These are phyloP conservation scores for Smithornis capensis DNA, from an alignment of 2,113 vertebrate species.

Conservation along the genomic window DNA sequence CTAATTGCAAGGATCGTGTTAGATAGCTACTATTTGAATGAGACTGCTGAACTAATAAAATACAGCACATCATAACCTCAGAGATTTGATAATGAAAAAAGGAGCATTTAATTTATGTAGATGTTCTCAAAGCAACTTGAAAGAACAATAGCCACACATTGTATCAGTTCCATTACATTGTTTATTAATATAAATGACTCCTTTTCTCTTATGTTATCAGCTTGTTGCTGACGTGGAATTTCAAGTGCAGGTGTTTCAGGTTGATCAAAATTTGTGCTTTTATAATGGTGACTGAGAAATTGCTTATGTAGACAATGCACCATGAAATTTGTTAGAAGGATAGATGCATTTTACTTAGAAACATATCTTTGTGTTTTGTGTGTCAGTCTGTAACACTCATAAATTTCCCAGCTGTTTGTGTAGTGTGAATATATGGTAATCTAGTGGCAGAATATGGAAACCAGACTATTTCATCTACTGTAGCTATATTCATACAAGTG, in stretches of 20 bases:
- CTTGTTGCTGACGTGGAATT: not conserved
- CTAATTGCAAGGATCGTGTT: constrained; percentile 35
- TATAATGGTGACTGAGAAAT: not conserved
- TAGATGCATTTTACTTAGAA: not conserved
- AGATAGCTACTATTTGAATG: constrained; percentile 37
- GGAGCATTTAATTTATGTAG: constrained; percentile 12
- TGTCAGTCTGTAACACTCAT: not conserved
- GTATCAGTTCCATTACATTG: not conserved
- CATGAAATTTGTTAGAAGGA: not conserved
- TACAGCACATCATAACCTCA: not conserved
- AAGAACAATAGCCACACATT: not conserved
- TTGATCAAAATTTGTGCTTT: not conserved
- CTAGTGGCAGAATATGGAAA: not conserved
- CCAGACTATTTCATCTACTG: not conserved
- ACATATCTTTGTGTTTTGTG: not conserved
- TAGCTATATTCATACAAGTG: not conserved
- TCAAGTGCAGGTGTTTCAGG: constrained; percentile 12
- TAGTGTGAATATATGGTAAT: not conserved
- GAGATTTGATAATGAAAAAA: constrained; percentile 11
- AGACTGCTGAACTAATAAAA: constrained; percentile 36
- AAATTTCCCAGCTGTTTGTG: not conserved
- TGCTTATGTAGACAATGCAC: not conserved
- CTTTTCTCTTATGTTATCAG: not conserved
- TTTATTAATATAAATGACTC: not conserved
- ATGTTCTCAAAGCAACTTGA: not conserved